Percentiles rank a stretch among this genome's conserved stretches.
Conservation (phyloP, 2,888 invertebrate genomes). For the Eupithecia tripunctaria region DNA sequence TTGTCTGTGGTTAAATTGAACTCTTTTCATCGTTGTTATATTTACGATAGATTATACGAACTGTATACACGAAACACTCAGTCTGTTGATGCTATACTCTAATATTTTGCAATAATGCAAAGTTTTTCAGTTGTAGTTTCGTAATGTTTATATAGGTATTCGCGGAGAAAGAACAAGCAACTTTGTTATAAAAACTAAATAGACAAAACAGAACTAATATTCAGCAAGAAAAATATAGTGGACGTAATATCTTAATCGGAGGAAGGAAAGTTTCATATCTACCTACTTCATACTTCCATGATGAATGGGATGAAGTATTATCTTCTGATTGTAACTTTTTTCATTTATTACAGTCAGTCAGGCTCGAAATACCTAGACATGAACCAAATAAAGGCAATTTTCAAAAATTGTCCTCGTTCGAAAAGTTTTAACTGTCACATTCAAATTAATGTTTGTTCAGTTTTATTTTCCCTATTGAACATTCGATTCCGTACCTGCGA, state of each 20-base stretch:
- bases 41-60: neutral
- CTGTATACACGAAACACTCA: neutral
- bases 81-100: neutral
- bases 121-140: neutral
- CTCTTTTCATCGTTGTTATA: neutral
- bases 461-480: slow-evolving; percentile 73
- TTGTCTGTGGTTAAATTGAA: neutral
- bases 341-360: slow-evolving; percentile 77
- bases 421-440: slow-evolving; percentile 81
- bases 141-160: neutral
- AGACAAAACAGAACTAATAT: slow-evolving; percentile 16
- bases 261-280: slow-evolving; percentile 25
- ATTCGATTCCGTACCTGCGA: slow-evolving; percentile 62
- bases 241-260: slow-evolving; percentile 26
- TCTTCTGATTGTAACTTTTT: slow-evolving; percentile 83
- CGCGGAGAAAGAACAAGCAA: slow-evolving; percentile 2
- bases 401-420: slow-evolving; percentile 78
- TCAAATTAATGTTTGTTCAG: slow-evolving; percentile 82
- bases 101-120: neutral
- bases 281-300: slow-evolving; percentile 57
- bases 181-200: slow-evolving; percentile 11
- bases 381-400: slow-evolving; percentile 79
- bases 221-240: slow-evolving; percentile 24
- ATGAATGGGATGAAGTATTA: slow-evolving; percentile 84
- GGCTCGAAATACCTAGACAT: slow-evolving; percentile 77